Percentiles rank a stretch among this genome's conserved stretches.
These are phyloP conservation scores for Cheilosia variabilis DNA, from an alignment of 2,888 invertebrate species.

Conservation along the genomic window DNA sequence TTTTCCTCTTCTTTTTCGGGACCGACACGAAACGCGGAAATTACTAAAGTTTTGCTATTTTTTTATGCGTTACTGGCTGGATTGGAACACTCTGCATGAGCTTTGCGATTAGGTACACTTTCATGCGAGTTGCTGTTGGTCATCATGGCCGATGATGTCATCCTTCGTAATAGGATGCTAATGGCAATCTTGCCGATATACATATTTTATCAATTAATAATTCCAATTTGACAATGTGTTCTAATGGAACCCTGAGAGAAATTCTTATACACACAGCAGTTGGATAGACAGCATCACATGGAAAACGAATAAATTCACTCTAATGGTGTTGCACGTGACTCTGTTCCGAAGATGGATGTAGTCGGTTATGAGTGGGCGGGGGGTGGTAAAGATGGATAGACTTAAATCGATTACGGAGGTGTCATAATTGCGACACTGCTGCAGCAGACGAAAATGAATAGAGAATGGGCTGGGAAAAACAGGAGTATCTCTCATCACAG, in stretches of 20 bases:
- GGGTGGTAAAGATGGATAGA: too few species aligned
- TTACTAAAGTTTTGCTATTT: constrained; percentile 6
- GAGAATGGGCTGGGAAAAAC: too few species aligned
- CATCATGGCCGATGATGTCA: constrained; percentile 11
- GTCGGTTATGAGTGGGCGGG: too few species aligned
- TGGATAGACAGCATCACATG: too few species aligned
- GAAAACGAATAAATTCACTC: too few species aligned
- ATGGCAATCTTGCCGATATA: constrained; percentile 23
- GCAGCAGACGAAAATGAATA: too few species aligned
- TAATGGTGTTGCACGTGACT: too few species aligned
- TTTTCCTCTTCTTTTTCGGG: background rate
- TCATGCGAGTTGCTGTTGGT: background rate
- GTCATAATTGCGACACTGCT: too few species aligned
- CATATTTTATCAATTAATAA: constrained; percentile 54
- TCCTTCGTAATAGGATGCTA: constrained; percentile 26
- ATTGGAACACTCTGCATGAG: constrained; percentile 32
- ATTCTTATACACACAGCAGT: background rate
- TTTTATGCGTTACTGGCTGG: background rate
- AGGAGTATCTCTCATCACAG: too few species aligned
- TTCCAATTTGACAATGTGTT: constrained; percentile 45
- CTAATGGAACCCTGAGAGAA: constrained; percentile 33
- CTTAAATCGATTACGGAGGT: too few species aligned
- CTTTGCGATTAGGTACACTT: constrained; percentile 23
- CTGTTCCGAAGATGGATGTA: too few species aligned
- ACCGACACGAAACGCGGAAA: background rate